phyloP scores from a whole-genome alignment of 2,797 vertebrate genomes.

The Cirrhinus mrigala region DNA sequence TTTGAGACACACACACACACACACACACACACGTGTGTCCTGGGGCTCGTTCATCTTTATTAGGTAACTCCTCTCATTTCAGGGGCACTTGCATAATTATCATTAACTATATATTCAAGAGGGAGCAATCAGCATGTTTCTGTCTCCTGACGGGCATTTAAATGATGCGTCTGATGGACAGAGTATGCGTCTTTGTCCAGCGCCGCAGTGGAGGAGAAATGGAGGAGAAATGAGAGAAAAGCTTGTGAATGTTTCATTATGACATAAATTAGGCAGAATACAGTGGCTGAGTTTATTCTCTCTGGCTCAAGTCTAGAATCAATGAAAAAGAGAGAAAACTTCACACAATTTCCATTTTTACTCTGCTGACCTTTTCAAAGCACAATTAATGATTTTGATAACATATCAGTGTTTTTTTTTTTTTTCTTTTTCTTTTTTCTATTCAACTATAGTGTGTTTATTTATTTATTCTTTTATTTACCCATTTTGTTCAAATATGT shows the following conservation, averaged over 20 bases:
- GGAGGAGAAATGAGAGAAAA: conserved; percentile 53
- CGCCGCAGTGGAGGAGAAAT: neutral
- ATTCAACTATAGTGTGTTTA: too few species aligned
- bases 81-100: conserved; percentile 63
- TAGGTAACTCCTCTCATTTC: conserved; percentile 62
- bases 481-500: too few species aligned
- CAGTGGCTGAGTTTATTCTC: neutral
- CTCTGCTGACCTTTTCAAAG: neutral
- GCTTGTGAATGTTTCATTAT: neutral
- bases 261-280: neutral
- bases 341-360: neutral
- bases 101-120: conserved; percentile 61
- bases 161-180: conserved; percentile 34
- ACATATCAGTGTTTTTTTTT: too few species aligned
- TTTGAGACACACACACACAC: neutral
- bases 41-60: conserved; percentile 48
- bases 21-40: conserved; percentile 1
- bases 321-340: neutral
- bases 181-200: conserved; percentile 54
- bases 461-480: too few species aligned
- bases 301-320: neutral
- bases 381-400: too few species aligned
- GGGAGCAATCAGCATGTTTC: conserved; percentile 55
- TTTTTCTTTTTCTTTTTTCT: too few species aligned
- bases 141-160: conserved; percentile 42